Evolutionary conservation across 2,113 vertebrate genomes (phyloP).

Genomic region (Micromys minutus): DNA sequence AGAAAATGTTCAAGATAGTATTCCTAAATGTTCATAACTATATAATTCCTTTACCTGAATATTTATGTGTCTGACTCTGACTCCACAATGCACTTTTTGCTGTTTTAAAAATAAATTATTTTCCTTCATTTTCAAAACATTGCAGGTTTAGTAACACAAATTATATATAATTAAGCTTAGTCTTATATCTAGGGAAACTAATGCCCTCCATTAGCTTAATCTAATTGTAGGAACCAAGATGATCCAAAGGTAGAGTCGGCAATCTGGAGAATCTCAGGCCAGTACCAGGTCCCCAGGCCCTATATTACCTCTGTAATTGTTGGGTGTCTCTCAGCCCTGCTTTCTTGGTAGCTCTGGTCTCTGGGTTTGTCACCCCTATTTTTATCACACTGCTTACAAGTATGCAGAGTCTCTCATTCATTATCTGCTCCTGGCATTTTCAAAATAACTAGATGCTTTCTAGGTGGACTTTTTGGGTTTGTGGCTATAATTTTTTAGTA

Average conservation of each 20-base stretch:
- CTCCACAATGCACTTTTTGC: neutral
- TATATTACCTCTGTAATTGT: neutral
- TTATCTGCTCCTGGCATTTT: slow-evolving; percentile 19
- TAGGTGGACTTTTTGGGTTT: neutral
- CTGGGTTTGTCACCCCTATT: neutral
- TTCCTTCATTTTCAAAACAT: neutral
- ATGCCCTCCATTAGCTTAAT: neutral
- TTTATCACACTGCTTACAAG: neutral
- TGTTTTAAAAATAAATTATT: neutral
- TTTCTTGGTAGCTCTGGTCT: neutral
- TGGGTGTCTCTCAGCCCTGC: neutral
- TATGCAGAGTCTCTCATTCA: neutral
- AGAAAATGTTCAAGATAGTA: neutral
- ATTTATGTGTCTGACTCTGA: neutral
- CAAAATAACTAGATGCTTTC: neutral
- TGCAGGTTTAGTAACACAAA: slow-evolving; percentile 6
- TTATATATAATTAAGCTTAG: neutral
- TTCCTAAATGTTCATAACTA: neutral
- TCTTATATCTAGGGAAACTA: neutral
- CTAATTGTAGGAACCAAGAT: slow-evolving; percentile 7
- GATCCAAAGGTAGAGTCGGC: neutral
- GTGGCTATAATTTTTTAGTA: neutral
- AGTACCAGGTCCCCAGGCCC: neutral
- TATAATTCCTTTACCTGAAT: neutral
- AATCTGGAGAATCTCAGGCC: neutral